Conservation (phyloP, 1,140 invertebrate species). For the Maconellicoccus hirsutus region DNA sequence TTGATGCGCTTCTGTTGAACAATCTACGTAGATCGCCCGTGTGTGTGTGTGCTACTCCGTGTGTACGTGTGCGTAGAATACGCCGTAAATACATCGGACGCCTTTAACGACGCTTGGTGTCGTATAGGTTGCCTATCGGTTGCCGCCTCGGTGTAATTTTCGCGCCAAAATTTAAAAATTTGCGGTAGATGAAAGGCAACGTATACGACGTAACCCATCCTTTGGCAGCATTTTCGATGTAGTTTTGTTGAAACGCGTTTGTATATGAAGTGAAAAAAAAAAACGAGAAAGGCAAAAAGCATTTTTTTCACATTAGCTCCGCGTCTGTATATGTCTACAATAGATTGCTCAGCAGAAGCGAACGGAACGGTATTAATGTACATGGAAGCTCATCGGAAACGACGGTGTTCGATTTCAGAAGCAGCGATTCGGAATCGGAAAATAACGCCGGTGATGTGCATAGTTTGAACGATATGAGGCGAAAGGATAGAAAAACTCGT, state of each 20-base stretch:
- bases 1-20: not conserved
- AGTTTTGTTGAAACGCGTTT: not conserved
- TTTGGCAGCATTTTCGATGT: not conserved
- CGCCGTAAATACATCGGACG: too few species aligned
- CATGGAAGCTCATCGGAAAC: constrained; percentile 48
- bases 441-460: not conserved
- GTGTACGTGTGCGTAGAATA: too few species aligned
- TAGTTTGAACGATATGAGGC: constrained; percentile 19
- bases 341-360: constrained; percentile 17
- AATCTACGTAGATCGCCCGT: not conserved
- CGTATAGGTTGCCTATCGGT: not conserved
- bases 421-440: constrained; percentile 23
- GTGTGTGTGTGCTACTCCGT: not conserved
- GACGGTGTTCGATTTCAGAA: constrained; percentile 43
- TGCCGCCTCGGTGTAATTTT: not conserved
- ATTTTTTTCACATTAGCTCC: too few species aligned
- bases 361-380: constrained; percentile 31
- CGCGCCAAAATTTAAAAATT: too few species aligned
- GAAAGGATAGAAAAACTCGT: constrained; percentile 20
- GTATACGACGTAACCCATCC: not conserved
- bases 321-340: not conserved
- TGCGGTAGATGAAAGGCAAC: not conserved
- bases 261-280: not conserved
- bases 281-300: not conserved
- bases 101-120: not conserved